Evolutionary conservation across 2,888 invertebrate species (phyloP), one percentile per base, ranked within the genome.

Genomic region (Argyra leucocephala): DNA sequence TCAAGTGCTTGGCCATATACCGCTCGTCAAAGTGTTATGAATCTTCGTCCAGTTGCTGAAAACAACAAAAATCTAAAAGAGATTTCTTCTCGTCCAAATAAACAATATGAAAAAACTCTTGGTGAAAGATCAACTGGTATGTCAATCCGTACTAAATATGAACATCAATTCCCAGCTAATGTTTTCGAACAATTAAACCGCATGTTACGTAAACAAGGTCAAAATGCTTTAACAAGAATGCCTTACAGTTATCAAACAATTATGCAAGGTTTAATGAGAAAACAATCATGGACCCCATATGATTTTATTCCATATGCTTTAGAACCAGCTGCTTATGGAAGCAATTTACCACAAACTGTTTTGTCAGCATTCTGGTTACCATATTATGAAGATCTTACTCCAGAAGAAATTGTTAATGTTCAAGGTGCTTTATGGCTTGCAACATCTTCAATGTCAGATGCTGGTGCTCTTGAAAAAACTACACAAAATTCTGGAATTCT

Each of bases 1-100:
- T 82, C 80, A 76, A 86, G 85, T 72, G 82, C 83, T 1, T 82
- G 83, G 80, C 89, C 89, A 7, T 89, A 85, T 77, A 85, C 85
- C 18, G 77, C 85, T 1, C 81, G 78, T 69, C 82, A 84, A 71
- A 82, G 85, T 71, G 83, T 86, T 70, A 80, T 84, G 61, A 76
- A 80, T 21, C 74, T 85, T 61, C 77, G 81, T 62, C 83, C 87
- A 5, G 75, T 83, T 24, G 76, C 82, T 26, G 80, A 81, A 65
- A 80, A 82, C 65, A 75, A 6, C n/a, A 65, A 80, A 18, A 74
- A 80, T 60, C 81, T 83, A 7, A 81, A 83, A 71, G 67, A 83
- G 22, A 77, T 84, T 64, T 64, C 78, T 72, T 69, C 81, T 75
- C 72, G 76, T 73, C n/a, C 73, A 72, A 18, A 74, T 73, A 48